Evolutionary conservation across 2,888 invertebrate genomes (phyloP), one percentile per base, ranked within the genome.

Genomic region (Pristionchus japonicus): DNA sequence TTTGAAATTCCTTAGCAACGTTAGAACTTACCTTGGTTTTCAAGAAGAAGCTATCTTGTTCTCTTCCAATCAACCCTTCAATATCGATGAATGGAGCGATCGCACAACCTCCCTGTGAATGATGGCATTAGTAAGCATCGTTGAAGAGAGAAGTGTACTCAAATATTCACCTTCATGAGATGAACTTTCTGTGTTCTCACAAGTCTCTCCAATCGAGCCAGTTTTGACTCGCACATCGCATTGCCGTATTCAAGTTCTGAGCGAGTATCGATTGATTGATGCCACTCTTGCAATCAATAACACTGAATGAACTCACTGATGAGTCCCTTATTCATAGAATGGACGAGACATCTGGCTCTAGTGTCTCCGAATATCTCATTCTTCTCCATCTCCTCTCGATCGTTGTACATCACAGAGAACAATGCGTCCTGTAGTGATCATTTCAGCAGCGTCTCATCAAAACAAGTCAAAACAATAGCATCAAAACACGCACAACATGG

Each of bases 11-110:
- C n/a, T n/a, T n/a, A n/a, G n/a, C n/a, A n/a, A n/a, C 43, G 43
- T 43, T 43, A 43, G 43, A 43, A 43, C 43, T 77, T 3, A 77
- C 77, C 77, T 77, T 77, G 1, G 23, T 27, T 27, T 43, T 77
- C 27, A 40, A 3, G 11, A n/a, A 27, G 20, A 34, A 23, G 23
- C 20, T 20, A 7, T 77, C 77, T 23, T 23, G 11, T 43, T 23
- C n/a, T 47, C 77, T 77, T 27, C 77, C 77, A 43, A 83, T 49
- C 52, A 83, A 34, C 34, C 82, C 82, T 31, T 83, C 82, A 31
- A 83, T 52, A 52, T 83, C 82, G 37, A 83, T 83, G 52, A 83
- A 83, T 11, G 82, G 82, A 83, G 82, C 82, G 23, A 43, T 52
- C 11, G 82, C 52, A 52, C 52, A 52, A 13, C 82, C 82, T 2